Base-by-base conservation (phyloP, 2,113 vertebrate species). In the Spea multiplicata region DNA sequence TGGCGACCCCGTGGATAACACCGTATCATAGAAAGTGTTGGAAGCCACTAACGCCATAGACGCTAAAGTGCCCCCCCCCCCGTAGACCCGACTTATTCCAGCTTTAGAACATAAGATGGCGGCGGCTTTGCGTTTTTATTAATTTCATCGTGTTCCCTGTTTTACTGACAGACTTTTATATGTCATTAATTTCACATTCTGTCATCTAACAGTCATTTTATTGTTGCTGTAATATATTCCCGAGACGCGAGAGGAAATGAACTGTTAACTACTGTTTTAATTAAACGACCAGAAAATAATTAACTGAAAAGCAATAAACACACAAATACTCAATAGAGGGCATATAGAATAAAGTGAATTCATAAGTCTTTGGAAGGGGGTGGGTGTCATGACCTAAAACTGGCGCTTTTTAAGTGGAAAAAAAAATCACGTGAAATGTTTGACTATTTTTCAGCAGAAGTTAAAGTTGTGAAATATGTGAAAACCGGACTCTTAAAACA, bases 141-240 rank as follows among this genome's bases (percentile, higher is more conserved):
- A 81, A 83, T 84, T 64, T 80, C 10, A 5, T 3, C 68, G 8
- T 71, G 4, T 82, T 86, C 83, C 14, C 66, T 74, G 71, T 80
- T 87, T 86, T 86, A 80, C 74, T 83, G 84, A 77, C 74, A 84
- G 81, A 73, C 13, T 87, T 87, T 87, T 81, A 71, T 79, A 90
- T 89, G 73, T 73, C 70, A 85, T 86, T 90, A 86, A 82, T 86
- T 85, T 49, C 84, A 66, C 30, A 85, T 85, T 83, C 83, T 87
- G 84, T 45, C 83, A 84, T 55, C 83, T 61, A 61, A 66, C 50
- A 55, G 75, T 75, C 50, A 2, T 53, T 86, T 85, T 87, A 85
- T 84, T 80, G 74, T 50, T 48, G 70, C 81, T 84, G 67, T 83
- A 86, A 89, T 89, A 88, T 85, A 86, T 85, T 85, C 74, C 67